Evolutionary conservation across 2,888 invertebrate species (phyloP).

Genomic region (Lacanobia wlatinum): DNA sequence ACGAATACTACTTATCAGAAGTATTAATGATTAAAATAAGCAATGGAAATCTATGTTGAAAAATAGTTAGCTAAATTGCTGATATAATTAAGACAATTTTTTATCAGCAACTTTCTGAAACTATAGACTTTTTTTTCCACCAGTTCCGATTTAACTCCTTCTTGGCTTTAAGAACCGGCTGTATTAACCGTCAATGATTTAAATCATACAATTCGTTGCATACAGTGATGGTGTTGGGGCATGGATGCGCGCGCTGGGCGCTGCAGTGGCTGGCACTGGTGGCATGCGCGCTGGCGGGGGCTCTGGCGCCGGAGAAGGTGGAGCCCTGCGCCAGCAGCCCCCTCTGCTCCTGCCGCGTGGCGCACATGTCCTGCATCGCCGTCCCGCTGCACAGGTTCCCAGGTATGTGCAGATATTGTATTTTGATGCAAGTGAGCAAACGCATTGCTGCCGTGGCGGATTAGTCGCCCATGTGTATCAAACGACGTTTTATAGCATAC

Average conservation of each 20-base stretch:
- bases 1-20: too few species aligned
- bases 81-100: too few species aligned
- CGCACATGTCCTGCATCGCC: slow-evolving; percentile 93
- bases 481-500: too few species aligned
- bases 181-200: not conserved
- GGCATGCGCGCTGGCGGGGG: slow-evolving; percentile 83
- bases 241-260: slow-evolving; percentile 83
- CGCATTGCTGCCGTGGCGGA: too few species aligned
- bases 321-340: slow-evolving; percentile 93
- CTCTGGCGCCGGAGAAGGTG: slow-evolving; percentile 85
- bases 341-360: slow-evolving; percentile 93
- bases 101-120: too few species aligned
- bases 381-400: slow-evolving; percentile 94
- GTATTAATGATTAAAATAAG: too few species aligned
- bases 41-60: too few species aligned
- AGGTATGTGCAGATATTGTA: slow-evolving; percentile 82
- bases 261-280: slow-evolving; percentile 85
- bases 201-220: slow-evolving; percentile 19
- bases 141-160: not conserved
- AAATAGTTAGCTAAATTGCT: too few species aligned
- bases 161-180: not conserved
- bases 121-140: too few species aligned
- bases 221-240: slow-evolving; percentile 87
- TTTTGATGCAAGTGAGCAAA: not conserved
- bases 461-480: too few species aligned